Percentiles rank a stretch among this genome's conserved stretches.
These are phyloP conservation scores for Dufourea novaeangliae DNA, from an alignment of 1,140 invertebrate genomes.

Conservation along the genomic window DNA sequence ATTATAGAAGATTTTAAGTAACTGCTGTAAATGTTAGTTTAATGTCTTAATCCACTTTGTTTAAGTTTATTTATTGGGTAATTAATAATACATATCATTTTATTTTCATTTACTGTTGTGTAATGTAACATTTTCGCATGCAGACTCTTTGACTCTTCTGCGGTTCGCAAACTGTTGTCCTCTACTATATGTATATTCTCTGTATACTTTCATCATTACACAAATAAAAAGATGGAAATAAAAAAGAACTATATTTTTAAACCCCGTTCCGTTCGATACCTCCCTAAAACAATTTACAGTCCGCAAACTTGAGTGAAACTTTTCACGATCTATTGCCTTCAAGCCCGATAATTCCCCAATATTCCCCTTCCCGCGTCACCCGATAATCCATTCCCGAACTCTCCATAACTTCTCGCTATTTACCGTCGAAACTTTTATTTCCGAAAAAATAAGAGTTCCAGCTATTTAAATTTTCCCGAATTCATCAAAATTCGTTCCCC, in stretches of 20 bases:
- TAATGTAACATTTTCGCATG: no score
- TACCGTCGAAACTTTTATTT: neutral
- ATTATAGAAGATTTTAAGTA: no score
- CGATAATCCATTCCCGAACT: constrained; percentile 1
- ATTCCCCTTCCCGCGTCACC: neutral
- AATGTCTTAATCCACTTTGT: no score
- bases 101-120: no score
- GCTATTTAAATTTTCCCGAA: neutral
- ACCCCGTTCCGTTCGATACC: neutral
- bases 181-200: no score
- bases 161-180: no score
- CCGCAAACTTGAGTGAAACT: neutral
- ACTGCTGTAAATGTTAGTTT: no score
- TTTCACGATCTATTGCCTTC: neutral
- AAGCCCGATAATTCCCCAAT: neutral
- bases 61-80: no score
- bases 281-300: neutral
- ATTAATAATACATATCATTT: no score
- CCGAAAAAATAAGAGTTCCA: neutral
- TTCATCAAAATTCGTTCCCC: neutral
- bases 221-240: no score
- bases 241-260: neutral
- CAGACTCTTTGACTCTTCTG: no score
- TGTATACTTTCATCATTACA: no score
- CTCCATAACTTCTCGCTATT: neutral